A percentile compares a stretch with the other conserved stretches of the same genome.
phyloP scores from a whole-genome alignment of 2,113 vertebrate genomes.

The Perccottus glenii region DNA sequence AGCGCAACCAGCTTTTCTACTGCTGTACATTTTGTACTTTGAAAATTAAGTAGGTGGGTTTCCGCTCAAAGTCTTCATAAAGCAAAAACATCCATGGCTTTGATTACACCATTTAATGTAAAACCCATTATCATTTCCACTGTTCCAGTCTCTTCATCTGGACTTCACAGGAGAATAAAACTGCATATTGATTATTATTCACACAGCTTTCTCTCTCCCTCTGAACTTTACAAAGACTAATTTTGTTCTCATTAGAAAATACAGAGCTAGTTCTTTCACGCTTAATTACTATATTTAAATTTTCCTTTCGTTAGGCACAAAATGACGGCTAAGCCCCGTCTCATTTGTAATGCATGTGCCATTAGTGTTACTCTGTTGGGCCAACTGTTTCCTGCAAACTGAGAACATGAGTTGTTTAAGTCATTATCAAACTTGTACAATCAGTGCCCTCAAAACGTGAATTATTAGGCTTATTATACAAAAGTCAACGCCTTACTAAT shows the following conservation, averaged over 20 bases:
- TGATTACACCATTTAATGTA: conserved; percentile 32
- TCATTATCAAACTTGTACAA: not conserved
- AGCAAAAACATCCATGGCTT: conserved; percentile 16
- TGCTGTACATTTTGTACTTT: not conserved
- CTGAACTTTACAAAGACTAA: not conserved
- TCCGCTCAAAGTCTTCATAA: conserved; percentile 10
- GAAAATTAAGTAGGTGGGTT: not conserved
- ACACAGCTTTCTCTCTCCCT: not conserved
- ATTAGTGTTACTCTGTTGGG: not conserved
- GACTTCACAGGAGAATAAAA: conserved; percentile 15
- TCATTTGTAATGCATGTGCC: not conserved
- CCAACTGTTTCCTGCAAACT: conserved; percentile 3
- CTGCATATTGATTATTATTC: conserved; percentile 25
- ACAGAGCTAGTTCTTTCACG: not conserved
- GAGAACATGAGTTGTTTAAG: not conserved
- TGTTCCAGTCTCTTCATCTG: conserved; percentile 25
- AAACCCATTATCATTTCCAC: conserved; percentile 32
- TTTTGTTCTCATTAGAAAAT: not conserved
- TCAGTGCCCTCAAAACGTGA: not conserved
- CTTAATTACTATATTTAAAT: conserved; percentile 8
- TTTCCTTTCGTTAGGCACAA: not conserved
- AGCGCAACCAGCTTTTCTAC: not conserved
- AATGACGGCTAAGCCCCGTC: not conserved
- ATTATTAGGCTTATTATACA: too few species aligned
- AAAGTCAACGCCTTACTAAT: too few species aligned